These are phyloP conservation scores for Heterohyrax brucei DNA, from an alignment of 2,797 vertebrate genomes.

Conservation along the genomic window DNA sequence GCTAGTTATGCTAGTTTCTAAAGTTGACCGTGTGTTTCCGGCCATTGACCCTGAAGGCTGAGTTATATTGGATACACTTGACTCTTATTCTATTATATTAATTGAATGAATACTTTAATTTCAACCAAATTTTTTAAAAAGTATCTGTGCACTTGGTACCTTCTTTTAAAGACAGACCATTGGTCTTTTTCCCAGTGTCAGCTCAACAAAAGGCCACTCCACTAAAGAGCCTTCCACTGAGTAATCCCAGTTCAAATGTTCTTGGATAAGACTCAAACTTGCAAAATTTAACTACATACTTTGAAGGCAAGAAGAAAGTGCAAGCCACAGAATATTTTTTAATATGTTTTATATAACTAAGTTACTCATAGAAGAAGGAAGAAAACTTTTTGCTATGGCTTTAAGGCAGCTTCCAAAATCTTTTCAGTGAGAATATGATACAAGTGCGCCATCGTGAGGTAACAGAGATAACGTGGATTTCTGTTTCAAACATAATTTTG, in stretches of 20 bases:
- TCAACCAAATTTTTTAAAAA: background rate
- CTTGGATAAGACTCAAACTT: slow-evolving; percentile 70
- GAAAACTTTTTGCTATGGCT: background rate
- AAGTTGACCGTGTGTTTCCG: background rate
- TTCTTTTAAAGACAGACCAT: slow-evolving; percentile 13
- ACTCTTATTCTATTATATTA: slow-evolving; percentile 14
- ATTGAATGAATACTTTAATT: slow-evolving; percentile 11
- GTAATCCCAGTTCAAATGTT: slow-evolving; percentile 68
- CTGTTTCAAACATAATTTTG: slow-evolving; percentile 41
- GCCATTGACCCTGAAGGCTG: background rate
- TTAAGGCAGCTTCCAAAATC: slow-evolving; percentile 45
- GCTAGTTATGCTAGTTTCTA: background rate
- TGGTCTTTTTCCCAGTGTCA: slow-evolving; percentile 41
- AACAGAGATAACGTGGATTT: background rate
- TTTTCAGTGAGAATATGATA: slow-evolving; percentile 23
- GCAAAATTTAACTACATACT: slow-evolving; percentile 70
- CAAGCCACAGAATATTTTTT: slow-evolving; percentile 71
- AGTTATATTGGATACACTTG: background rate
- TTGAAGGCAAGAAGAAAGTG: slow-evolving; percentile 70
- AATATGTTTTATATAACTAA: slow-evolving; percentile 76
- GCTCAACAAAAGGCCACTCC: slow-evolving; percentile 2
- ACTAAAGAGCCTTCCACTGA: slow-evolving; percentile 24
- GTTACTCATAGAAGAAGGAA: slow-evolving; percentile 70
- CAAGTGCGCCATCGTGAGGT: slow-evolving; percentile 79
- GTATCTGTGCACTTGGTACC: background rate